Conservation (phyloP, 2,888 invertebrate genomes). For the Agriotes lineatus region DNA sequence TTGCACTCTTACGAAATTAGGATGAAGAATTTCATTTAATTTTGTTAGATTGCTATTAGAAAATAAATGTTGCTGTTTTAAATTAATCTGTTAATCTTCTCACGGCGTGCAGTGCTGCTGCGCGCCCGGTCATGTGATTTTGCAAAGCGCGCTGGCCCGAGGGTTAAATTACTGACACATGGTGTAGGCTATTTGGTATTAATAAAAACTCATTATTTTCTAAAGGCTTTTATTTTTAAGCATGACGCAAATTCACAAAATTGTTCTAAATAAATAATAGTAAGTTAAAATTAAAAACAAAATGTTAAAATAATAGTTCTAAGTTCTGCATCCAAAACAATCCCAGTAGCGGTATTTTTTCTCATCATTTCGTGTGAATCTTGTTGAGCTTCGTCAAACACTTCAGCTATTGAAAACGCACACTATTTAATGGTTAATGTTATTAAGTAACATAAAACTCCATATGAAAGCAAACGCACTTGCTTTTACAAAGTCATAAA, state of each 20-base stretch:
- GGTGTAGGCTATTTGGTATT: too few relatives aligned
- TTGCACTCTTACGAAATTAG: too few relatives aligned
- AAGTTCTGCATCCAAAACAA: conserved; percentile 15
- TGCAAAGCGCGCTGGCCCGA: too few relatives aligned
- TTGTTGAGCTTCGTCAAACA: neutral
- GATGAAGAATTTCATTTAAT: too few relatives aligned
- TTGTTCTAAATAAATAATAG: conserved; percentile 35
- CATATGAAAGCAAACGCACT: conserved; percentile 18
- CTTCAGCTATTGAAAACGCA: neutral
- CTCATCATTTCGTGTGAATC: neutral
- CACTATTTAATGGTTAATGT: neutral
- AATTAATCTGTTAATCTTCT: too few relatives aligned
- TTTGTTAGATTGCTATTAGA: too few relatives aligned
- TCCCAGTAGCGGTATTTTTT: neutral
- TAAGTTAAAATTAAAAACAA: conserved; percentile 37
- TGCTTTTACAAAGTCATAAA: conserved; percentile 21
- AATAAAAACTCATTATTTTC: neutral
- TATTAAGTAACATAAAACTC: conserved; percentile 27
- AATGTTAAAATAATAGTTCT: conserved; percentile 25
- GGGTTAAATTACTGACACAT: too few relatives aligned
- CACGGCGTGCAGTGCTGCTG: too few relatives aligned
- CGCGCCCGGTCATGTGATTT: too few relatives aligned
- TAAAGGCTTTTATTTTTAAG: conserved; percentile 27
- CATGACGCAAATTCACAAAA: conserved; percentile 34
- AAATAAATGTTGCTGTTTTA: too few relatives aligned